Evolutionary conservation across 1,140 invertebrate species (phyloP), one percentile per base, ranked within the genome.

Genomic region (Neuroterus valhalla): DNA sequence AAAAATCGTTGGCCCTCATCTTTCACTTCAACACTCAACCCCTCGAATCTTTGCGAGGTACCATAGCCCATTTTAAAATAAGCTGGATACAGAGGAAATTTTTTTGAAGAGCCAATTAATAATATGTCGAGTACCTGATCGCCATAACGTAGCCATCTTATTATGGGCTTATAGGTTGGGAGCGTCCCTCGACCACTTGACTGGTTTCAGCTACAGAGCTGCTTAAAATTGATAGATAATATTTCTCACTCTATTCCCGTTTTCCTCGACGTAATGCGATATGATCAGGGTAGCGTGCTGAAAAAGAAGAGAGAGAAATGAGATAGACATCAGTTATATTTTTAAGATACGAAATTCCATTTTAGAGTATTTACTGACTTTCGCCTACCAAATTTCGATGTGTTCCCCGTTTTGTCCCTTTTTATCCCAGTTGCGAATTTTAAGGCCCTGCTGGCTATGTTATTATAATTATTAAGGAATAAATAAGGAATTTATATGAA

Each of bases 101-200:
- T 78, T 74, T 62, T 23, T 83, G 71, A 75, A 84, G 79, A 68
- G 79, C 72, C 79, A 82, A 85, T 85, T 85, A 85, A 85, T 84
- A 85, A 73, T 46, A 66, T 46, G 50, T 52, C 72, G 79, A 83
- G 82, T 75, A 62, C 26, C 69, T 71, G 75, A 81, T 82, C 72
- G 80, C 75, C 69, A 75, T 73, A 79, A 79, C 78, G 78, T 78
- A 82, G 81, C 79, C 78, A 82, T 81, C 80, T 85, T 83, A 84
- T 82, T 79, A 83, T 31, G 73, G 73, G 77, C 73, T 79, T 82
- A 85, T 85, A 84, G 83, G 82, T 84, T 80, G 82, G 73, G 48
- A 80, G 81, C 79, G 70, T 80, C 74, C 66, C 68, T 82, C 82
- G 74, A 77, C 77, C 78, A 82, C 84, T 85, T 68, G 71, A 80